Evolutionary conservation across 30 jellyfish, hydroid and myxozoan genomes (phyloP).

Genomic region (Chrysaora quinquecirrha): DNA sequence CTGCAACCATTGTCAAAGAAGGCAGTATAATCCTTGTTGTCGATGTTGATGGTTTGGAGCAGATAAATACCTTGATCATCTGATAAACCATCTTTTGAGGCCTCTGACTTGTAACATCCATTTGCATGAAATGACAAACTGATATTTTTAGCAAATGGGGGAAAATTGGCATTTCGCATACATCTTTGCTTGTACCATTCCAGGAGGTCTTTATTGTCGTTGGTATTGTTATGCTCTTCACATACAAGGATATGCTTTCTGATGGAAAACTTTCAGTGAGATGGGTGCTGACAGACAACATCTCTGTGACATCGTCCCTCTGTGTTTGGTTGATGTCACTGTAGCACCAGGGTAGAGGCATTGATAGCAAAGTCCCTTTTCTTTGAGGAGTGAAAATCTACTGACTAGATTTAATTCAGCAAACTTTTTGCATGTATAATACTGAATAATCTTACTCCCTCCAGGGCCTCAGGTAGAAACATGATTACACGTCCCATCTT

Average conservation of each 20-base stretch:
- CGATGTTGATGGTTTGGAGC: conserved; percentile 42
- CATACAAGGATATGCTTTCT: conserved; percentile 42
- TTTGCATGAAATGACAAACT: not conserved
- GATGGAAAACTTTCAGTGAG: conserved; percentile 5
- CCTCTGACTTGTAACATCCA: not conserved
- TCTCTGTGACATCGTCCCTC: conserved; percentile 2
- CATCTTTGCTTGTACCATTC: conserved; percentile 10
- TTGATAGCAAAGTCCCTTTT: conserved; percentile 38
- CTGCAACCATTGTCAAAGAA: not conserved
- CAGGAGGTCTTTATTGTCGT: conserved; percentile 26
- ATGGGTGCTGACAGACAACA: conserved; percentile 14
- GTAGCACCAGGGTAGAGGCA: conserved; percentile 44
- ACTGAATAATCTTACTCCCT: conserved; percentile 19
- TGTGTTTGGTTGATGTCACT: conserved; percentile 1
- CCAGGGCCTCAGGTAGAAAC: conserved; percentile 30
- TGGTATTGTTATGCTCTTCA: conserved; percentile 23
- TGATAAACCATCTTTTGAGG: not conserved
- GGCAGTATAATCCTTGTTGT: conserved; percentile 8
- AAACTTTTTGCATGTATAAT: conserved; percentile 20
- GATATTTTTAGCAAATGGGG: conserved; percentile 12
- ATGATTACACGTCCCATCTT: conserved; percentile 16
- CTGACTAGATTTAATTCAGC: conserved; percentile 18
- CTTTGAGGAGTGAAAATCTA: conserved; percentile 27
- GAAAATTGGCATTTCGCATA: conserved; percentile 13
- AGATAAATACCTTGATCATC: conserved; percentile 6